phyloP scores from a whole-genome alignment of 2,797 vertebrate genomes.

The Bovichtus diacanthus region DNA sequence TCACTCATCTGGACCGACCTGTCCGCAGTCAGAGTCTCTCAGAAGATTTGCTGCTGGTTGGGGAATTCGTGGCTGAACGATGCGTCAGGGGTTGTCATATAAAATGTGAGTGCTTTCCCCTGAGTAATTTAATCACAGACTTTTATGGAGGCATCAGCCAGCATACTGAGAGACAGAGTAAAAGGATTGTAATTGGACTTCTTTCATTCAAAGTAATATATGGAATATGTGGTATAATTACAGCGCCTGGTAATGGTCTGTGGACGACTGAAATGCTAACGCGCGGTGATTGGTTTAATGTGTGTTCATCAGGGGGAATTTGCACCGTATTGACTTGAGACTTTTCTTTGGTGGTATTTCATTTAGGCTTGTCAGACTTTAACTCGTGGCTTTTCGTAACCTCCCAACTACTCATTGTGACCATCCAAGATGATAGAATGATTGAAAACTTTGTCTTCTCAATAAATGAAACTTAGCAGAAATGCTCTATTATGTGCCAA shows the following conservation, averaged over 20 bases:
- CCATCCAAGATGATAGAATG: constrained; percentile 20
- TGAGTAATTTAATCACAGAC: constrained; percentile 81
- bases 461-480: constrained; percentile 79
- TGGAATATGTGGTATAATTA: constrained; percentile 81
- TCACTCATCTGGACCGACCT: constrained; percentile 69
- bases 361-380: constrained; percentile 46
- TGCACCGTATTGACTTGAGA: constrained; percentile 62
- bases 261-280: constrained; percentile 70
- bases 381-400: constrained; percentile 41
- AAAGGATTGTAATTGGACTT: constrained; percentile 81
- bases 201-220: constrained; percentile 81
- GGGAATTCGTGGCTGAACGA: constrained; percentile 71
- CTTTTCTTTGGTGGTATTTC: constrained; percentile 64
- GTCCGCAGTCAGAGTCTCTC: constrained; percentile 64
- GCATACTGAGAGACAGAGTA: constrained; percentile 71
- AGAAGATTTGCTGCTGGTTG: constrained; percentile 74
- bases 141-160: constrained; percentile 78
- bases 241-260: constrained; percentile 66
- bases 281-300: constrained; percentile 67
- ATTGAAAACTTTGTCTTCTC: constrained; percentile 66
- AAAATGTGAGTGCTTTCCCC: constrained; percentile 79
- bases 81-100: constrained; percentile 79
- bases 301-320: constrained; percentile 62
- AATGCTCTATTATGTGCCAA: constrained; percentile 52
- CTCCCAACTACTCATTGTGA: constrained; percentile 40